Conservation (phyloP, 1,140 invertebrate species). For the Xylocopa sonorina region DNA sequence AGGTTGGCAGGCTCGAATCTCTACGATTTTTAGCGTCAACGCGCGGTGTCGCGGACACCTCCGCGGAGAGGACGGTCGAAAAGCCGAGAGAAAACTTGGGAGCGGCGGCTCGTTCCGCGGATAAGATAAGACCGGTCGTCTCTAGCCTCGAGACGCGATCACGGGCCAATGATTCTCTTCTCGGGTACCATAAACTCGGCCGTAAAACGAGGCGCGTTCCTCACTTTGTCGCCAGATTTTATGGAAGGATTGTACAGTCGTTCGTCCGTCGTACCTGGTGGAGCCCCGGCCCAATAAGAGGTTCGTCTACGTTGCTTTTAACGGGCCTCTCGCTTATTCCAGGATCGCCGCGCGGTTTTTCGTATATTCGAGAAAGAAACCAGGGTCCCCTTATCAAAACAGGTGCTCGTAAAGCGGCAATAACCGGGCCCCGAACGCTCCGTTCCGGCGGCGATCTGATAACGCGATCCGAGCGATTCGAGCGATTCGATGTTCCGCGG, state of each 20-base stretch:
- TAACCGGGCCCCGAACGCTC: slow-evolving; percentile 21
- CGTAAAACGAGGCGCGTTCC: slow-evolving; percentile 65
- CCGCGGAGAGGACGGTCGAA: background rate
- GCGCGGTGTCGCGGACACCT: background rate
- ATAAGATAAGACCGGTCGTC: slow-evolving; percentile 64
- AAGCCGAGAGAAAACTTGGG: slow-evolving; percentile 35
- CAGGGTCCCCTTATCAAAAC: slow-evolving; percentile 45
- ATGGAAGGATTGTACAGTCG: slow-evolving; percentile 51
- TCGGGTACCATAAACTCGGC: slow-evolving; percentile 59
- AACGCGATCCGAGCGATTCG: too few relatives aligned
- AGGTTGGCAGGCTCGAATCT: background rate
- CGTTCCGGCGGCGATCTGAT: slow-evolving; percentile 40
- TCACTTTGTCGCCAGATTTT: slow-evolving; percentile 68
- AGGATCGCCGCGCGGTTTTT: slow-evolving; percentile 31
- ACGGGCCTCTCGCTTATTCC: slow-evolving; percentile 30
- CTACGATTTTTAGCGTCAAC: background rate
- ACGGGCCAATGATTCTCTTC: slow-evolving; percentile 43
- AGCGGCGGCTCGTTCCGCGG: slow-evolving; percentile 51
- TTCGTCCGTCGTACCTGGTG: background rate
- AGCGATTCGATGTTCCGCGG: slow-evolving; percentile 28
- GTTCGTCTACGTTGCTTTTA: slow-evolving; percentile 58
- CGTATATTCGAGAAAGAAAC: slow-evolving; percentile 11
- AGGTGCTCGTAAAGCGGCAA: slow-evolving; percentile 60
- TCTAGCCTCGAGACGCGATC: slow-evolving; percentile 51
- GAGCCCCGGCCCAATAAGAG: slow-evolving; percentile 42